Evolutionary conservation across 2,113 vertebrate genomes (phyloP).

Genomic region (Lontra canadensis): DNA sequence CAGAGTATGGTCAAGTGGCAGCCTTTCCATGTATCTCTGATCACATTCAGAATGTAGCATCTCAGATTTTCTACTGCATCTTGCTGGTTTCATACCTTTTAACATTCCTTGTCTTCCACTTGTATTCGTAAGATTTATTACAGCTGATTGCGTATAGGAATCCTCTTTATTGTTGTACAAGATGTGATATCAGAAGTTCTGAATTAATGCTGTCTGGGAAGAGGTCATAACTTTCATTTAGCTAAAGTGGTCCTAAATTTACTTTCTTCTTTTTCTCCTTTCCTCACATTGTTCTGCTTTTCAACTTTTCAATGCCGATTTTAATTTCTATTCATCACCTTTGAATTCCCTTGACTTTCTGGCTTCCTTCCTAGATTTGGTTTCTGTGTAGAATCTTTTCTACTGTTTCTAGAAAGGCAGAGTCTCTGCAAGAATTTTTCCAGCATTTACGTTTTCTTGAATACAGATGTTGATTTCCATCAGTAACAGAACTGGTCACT

Average conservation of each 20-base stretch:
- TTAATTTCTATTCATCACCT: background rate
- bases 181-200: background rate
- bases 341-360: slow-evolving; percentile 24
- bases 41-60: background rate
- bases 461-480: background rate
- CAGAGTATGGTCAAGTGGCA: background rate
- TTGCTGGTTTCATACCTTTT: background rate
- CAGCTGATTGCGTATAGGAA: background rate
- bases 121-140: background rate
- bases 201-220: background rate
- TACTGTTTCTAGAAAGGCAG: background rate
- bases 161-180: background rate
- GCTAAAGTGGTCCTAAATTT: background rate
- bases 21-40: background rate
- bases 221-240: background rate
- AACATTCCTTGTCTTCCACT: background rate
- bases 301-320: background rate
- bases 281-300: background rate
- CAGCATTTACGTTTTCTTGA: background rate
- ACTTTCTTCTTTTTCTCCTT: background rate
- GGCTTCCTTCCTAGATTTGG: background rate
- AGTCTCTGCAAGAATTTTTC: background rate
- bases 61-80: background rate
- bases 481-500: background rate
- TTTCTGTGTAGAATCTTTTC: background rate